Evolutionary conservation across 2,113 vertebrate genomes (phyloP), one percentile per base, ranked within the genome.

Genomic region (Trichechus manatus): DNA sequence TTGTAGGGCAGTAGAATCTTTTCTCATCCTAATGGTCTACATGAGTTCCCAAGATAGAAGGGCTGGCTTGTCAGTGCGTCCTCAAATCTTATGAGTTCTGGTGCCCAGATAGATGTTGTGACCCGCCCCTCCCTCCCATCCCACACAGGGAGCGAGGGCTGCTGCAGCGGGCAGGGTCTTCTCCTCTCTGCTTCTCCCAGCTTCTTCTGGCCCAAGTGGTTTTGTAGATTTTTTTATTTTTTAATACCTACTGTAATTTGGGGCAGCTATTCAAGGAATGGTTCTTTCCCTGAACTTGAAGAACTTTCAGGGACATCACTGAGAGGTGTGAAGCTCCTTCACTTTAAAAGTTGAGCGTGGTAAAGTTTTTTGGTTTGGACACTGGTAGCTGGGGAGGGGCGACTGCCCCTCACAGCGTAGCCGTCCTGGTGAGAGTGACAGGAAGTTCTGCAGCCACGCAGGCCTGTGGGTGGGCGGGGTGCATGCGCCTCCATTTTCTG

Each of bases 401-500:
- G 68, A 31, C 33, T 72, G 68, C 68, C 68, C 68, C 33, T n/a
- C 68, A 72, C 27, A n/a, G 33, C 68, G 36, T 33, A 72, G 72
- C 72, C 8, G 8, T 74, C n/a, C 72, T 42, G 72, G 20, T 19
- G 4, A 5, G 36, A 22, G 72, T 74, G 72, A 98, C 98, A 98
- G 98, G 98, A 99, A 98, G 97, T 98, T 47, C 64, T 72, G 61
- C 79, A 87, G 97, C 94, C 98, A 96, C 75, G 31, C 83, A 25
- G 64, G 53, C 93, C 89, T 56, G 23, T 10, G 9, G 95, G 98
- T 82, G 93, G 87, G 92, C 97, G 96, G 89, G 64, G 36, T 74
- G 8, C 36, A 74, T 9, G 89, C 80, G 53, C 80, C 98, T 99
- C 99, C 99, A 99, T 99, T 99, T 99, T 99, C 99, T 98, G 96